Percentiles rank a stretch among this genome's conserved stretches.
These are phyloP conservation scores for Lanius collurio DNA, from an alignment of 2,113 vertebrate genomes.

Conservation along the genomic window DNA sequence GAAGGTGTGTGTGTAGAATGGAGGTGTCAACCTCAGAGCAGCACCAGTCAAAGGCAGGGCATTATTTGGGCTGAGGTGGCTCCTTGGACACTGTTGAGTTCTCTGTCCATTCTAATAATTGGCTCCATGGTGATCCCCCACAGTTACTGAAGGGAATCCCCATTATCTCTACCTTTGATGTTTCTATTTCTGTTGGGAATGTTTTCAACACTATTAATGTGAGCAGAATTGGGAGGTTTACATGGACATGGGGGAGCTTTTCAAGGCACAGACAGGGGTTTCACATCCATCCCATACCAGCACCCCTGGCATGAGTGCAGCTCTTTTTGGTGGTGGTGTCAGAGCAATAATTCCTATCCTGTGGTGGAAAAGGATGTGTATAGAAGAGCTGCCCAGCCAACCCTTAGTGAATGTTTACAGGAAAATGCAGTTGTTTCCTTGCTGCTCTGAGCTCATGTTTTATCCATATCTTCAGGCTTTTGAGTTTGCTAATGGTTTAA, in stretches of 20 bases:
- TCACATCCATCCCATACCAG: not conserved
- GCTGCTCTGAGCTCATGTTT: not conserved
- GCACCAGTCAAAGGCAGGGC: not conserved
- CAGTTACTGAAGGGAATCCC: not conserved
- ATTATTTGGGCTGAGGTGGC: not conserved
- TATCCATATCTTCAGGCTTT: not conserved
- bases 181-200: not conserved
- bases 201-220: not conserved
- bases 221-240: not conserved
- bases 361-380: not conserved
- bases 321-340: not conserved
- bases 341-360: not conserved
- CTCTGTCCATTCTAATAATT: not conserved
- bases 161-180: not conserved
- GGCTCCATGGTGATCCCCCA: not conserved
- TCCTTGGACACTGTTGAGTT: not conserved
- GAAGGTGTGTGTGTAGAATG: not conserved
- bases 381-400: not conserved
- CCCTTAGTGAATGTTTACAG: not conserved
- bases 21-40: not conserved
- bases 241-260: not conserved
- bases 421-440: not conserved
- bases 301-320: not conserved
- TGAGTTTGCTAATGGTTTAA: slow-evolving; percentile 20
- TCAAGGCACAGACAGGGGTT: not conserved